Evolutionary conservation across 2,797 vertebrate genomes (phyloP), one percentile per base, ranked within the genome.

Genomic region (Cryptoprocta ferox): DNA sequence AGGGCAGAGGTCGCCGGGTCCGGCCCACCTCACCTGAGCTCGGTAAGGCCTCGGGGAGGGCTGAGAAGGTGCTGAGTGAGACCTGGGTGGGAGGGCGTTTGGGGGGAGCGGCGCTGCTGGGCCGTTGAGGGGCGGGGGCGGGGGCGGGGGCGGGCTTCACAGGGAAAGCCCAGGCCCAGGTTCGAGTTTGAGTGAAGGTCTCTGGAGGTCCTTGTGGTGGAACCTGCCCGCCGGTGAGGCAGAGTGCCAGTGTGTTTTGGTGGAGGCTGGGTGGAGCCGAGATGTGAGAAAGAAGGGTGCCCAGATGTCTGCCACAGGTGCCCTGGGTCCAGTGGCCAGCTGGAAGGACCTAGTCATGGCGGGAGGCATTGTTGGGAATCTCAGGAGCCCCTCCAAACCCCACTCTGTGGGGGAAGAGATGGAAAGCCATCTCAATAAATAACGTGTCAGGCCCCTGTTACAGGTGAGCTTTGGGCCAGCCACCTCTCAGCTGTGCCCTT

Each of bases 1-100:
- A 99, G 98, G 99, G 99, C 94, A 99, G 99, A 98, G 99, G 99
- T 93, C 99, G 99, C 8, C 99, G 99, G 95, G 97, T 98, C 75
- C 99, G 99, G 96, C 99, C 99, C 78, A 98, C 99, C 97, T 99
- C 99, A 66, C 99, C 99, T 28, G 99, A 99, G 98, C 98, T 99
- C 98, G 99, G 99, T 99, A 99, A 95, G 98, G 87, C 42, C 59
- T 11, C 85, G 3, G 10, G 39, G 32, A 35, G 53, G 71, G 24
- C 35, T 18, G 28, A 82, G 48, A 75, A 84, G 42, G 30, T 84
- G 66, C 65, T 59, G 37, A 12, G 28, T 53, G 42, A 12, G 28
- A 70, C 15, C 35, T 9, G 15, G 61, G n/a, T 45, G 89, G 65
- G 66, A 78, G 53, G 10, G 42, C 21, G 0, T 48, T 71, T 42